Conservation (phyloP, 2,888 invertebrate genomes). For the Pseudococcus viburni region DNA sequence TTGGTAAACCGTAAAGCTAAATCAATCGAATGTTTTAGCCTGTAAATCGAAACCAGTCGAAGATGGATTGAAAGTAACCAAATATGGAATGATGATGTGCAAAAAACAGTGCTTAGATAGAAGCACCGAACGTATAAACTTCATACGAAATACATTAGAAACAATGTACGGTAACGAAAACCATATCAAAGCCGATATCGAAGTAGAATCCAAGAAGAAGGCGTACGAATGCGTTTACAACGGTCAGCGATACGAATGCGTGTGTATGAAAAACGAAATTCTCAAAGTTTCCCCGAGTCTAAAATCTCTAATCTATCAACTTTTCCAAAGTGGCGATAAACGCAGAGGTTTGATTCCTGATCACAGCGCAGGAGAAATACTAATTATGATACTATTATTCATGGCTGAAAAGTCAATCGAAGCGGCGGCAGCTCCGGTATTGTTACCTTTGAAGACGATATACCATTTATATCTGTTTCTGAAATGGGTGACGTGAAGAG, state of each 20-base stretch:
- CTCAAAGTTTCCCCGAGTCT: not conserved
- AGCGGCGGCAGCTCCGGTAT: not conserved
- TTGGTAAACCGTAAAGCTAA: not conserved
- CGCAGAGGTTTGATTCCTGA: not conserved
- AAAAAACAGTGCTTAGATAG: not conserved
- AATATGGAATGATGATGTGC: not conserved
- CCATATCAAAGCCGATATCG: not conserved
- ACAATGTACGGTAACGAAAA: not conserved
- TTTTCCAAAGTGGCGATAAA: not conserved
- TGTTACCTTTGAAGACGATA: not conserved
- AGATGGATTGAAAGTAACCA: not conserved
- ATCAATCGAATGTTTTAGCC: not conserved
- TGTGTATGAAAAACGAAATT: conserved; percentile 4
- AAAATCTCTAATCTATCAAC: not conserved
- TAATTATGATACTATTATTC: not conserved
- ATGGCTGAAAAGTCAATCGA: not conserved
- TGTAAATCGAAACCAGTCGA: not conserved
- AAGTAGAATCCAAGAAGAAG: not conserved
- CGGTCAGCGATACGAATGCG: not conserved
- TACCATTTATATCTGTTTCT: not conserved
- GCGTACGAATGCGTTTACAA: not conserved
- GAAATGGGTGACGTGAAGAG: not conserved
- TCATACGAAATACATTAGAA: not conserved
- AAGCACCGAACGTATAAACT: not conserved
- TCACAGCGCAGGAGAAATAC: not conserved